Percentiles rank a stretch among this genome's conserved stretches.
These are phyloP conservation scores for Corythoichthys intestinalis DNA, from an alignment of 2,113 vertebrate species.

Conservation along the genomic window DNA sequence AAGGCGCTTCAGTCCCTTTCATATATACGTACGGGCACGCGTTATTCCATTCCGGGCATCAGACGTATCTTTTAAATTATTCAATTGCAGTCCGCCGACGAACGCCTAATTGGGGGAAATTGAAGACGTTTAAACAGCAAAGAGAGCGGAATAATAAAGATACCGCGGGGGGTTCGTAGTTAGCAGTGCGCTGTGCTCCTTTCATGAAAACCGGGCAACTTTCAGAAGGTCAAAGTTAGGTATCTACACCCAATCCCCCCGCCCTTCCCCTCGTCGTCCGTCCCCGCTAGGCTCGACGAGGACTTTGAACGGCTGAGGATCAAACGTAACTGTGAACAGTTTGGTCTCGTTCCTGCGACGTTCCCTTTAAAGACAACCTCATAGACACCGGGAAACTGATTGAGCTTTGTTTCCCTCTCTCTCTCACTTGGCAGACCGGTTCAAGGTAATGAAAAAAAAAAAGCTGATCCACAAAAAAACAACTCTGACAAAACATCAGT, in stretches of 20 bases:
- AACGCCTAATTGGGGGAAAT: conserved; percentile 59
- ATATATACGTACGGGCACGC: conserved; percentile 41
- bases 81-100: conserved; percentile 48
- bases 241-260: conserved; percentile 48
- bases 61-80: conserved; percentile 64
- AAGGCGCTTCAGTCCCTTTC: conserved; percentile 29
- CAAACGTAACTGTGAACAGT: conserved; percentile 75
- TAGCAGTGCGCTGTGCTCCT: conserved; percentile 54
- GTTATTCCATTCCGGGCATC: conserved; percentile 59
- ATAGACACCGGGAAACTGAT: conserved; percentile 69
- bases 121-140: conserved; percentile 59
- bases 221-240: conserved; percentile 78
- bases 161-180: conserved; percentile 35
- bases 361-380: conserved; percentile 74
- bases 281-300: conserved; percentile 34
- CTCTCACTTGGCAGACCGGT: conserved; percentile 62
- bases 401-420: conserved; percentile 43
- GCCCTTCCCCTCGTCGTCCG: conserved; percentile 19
- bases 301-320: conserved; percentile 77
- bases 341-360: conserved; percentile 66
- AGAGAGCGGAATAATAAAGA: conserved; percentile 58
- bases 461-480: conserved; percentile 69
- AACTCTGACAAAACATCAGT: conserved; percentile 93
- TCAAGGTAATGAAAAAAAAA: conserved; percentile 66
- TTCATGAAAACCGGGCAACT: conserved; percentile 71